These are phyloP conservation scores for Kryptolebias ocellatus DNA, from an alignment of 2,797 vertebrate species.

Conservation along the genomic window DNA sequence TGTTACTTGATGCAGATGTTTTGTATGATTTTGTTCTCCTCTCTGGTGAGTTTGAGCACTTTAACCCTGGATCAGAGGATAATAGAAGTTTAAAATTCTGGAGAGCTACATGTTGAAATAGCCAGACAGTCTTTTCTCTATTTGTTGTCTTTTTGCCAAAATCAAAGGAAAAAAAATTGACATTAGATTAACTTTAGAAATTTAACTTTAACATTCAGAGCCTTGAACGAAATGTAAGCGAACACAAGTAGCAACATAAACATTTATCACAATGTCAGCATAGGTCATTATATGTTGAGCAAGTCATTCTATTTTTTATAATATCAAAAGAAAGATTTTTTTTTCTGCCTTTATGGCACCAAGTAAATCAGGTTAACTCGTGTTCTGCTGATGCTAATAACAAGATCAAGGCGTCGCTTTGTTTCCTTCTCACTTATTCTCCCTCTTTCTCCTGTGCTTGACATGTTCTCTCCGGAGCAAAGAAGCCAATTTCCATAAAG, in stretches of 20 bases:
- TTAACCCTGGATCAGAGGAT: conserved; percentile 50
- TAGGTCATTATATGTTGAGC: conserved; percentile 41
- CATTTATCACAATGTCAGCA: too few species aligned
- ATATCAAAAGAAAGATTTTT: conserved; percentile 59
- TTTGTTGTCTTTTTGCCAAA: neutral
- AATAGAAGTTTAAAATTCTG: conserved; percentile 54
- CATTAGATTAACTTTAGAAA: too few species aligned
- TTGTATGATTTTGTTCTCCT: conserved; percentile 26
- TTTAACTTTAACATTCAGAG: too few species aligned
- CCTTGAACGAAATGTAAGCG: too few species aligned
- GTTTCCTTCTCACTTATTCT: conserved; percentile 23
- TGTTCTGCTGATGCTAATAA: conserved; percentile 72
- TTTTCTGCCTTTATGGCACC: conserved; percentile 57
- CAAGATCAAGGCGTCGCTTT: conserved; percentile 66
- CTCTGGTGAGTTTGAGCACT: conserved; percentile 48
- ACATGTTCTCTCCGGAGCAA: conserved; percentile 72
- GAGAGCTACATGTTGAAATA: conserved; percentile 51
- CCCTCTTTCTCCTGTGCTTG: conserved; percentile 48
- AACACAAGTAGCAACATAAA: too few species aligned
- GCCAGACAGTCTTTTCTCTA: conserved; percentile 31
- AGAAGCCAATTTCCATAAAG: conserved; percentile 81
- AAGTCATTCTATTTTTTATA: conserved; percentile 64
- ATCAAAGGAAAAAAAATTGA: too few species aligned
- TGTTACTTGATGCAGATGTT: conserved; percentile 65
- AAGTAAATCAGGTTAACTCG: conserved; percentile 72